These are phyloP conservation scores for Cryptus viduatorius DNA, from an alignment of 2,888 invertebrate species.

Conservation along the genomic window DNA sequence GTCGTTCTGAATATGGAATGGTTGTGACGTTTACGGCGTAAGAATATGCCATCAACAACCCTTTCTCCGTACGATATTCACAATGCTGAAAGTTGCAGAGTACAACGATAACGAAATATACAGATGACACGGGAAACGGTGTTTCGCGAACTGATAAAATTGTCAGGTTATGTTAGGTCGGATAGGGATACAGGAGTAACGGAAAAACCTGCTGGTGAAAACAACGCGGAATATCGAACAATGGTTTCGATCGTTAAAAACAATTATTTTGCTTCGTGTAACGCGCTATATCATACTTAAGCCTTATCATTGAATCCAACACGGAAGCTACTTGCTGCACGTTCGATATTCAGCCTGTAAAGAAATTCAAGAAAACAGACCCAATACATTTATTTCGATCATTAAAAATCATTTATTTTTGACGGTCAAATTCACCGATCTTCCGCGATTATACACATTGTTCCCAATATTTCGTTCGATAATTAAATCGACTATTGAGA, in stretches of 20 bases:
- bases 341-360: too few species aligned
- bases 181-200: background rate
- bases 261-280: background rate
- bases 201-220: background rate
- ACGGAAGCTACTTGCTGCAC: too few species aligned
- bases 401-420: slow-evolving; percentile 70
- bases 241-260: background rate
- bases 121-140: background rate
- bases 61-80: background rate
- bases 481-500: slow-evolving; percentile 22
- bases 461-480: slow-evolving; percentile 9
- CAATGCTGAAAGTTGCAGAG: background rate
- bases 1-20: background rate
- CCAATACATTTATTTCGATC: slow-evolving; percentile 39
- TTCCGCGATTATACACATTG: slow-evolving; percentile 54
- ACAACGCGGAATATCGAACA: background rate
- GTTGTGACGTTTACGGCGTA: background rate
- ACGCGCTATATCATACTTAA: background rate
- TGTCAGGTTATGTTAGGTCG: slow-evolving; percentile 8
- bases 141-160: background rate
- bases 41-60: slow-evolving; percentile 6
- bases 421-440: slow-evolving; percentile 48
- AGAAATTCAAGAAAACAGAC: background rate
- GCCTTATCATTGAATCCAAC: background rate
- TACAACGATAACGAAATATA: background rate